phyloP scores from a whole-genome alignment of 2,113 vertebrate species.

The Sinocyclocheilus grahami region DNA sequence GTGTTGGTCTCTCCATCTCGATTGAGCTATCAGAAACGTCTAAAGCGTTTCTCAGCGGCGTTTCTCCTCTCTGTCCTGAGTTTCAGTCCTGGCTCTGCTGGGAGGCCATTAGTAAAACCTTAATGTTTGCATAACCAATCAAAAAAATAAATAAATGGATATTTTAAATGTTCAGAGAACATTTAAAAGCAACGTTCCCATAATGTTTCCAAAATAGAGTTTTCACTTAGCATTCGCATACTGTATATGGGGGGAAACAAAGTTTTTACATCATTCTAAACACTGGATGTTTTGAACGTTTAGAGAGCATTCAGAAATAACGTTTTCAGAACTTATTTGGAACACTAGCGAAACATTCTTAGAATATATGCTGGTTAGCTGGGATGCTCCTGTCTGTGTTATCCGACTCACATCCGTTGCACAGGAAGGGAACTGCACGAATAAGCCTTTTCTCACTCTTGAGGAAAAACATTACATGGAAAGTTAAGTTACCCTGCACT shows the following conservation, averaged over 20 bases:
- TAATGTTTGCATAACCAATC: not conserved
- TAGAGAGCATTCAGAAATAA: not conserved
- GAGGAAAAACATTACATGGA: conserved; percentile 11
- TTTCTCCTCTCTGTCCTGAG: not conserved
- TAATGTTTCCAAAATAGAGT: not conserved
- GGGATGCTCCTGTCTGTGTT: not conserved
- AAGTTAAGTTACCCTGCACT: conserved; percentile 1
- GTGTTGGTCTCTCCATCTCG: not conserved
- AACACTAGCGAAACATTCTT: not conserved
- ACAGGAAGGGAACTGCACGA: not conserved
- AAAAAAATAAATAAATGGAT: too few relatives aligned
- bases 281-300: not conserved
- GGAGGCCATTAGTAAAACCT: not conserved
- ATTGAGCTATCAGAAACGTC: conserved; percentile 27
- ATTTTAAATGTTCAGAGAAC: not conserved
- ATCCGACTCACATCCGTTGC: not conserved
- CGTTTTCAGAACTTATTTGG: not conserved
- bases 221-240: not conserved
- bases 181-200: not conserved
- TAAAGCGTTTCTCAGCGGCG: not conserved
- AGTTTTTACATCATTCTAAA: not conserved
- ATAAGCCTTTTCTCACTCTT: conserved; percentile 1
- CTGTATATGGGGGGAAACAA: not conserved
- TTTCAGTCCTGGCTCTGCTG: not conserved
- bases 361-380: not conserved